Evolutionary conservation across 2,888 invertebrate species (phyloP), one percentile per base, ranked within the genome.

Genomic region (Aricia artaxerxes): DNA sequence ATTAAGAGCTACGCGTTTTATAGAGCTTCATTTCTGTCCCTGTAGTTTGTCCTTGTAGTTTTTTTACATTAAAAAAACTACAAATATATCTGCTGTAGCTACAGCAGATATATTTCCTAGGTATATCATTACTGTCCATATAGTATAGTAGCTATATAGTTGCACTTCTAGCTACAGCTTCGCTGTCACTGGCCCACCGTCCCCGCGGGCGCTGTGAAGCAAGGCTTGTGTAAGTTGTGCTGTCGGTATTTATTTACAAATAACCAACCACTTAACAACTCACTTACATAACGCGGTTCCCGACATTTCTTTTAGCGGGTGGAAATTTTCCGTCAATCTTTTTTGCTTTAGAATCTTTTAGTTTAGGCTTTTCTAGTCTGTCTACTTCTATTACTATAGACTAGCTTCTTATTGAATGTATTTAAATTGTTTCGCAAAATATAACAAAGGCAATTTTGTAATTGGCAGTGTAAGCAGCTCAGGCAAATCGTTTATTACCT

Each of bases 161-260:
- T 31, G 24, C 9, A 24, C 31, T 64, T 9, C 24, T 11, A 64
- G 31, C 44, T 40, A 73, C n/a, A 44, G 44, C 44, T 7, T 73
- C 2, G 73, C 44, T 44, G 4, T 40, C 11, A 57, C 53, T 76
- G 76, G 24, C 35, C 16, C 7, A 6, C 61, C 73, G 73, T 78
- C 78, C 57, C 77, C 64, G 40, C 31, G 44, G 80, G 87, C 84
- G 85, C 82, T 85, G 84, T 90, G 89, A 88, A 88, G 89, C 89
- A 91, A 90, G 88, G 81, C 79, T 77, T 78, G 78, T 77, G 82
- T 82, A 84, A 85, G 84, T 88, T 89, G 88, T 85, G 86, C 85
- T 84, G 82, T 80, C 81, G 84, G 83, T 86, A 86, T 88, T 89
- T 88, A 87, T 87, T 89, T 87, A 88, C 88, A 81, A 82, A 81